A percentile compares a stretch with the other conserved stretches of the same genome.
Evolutionary conservation across 2,113 vertebrate genomes (phyloP).

Genomic region (Stomatorhinus ivindoensis): DNA sequence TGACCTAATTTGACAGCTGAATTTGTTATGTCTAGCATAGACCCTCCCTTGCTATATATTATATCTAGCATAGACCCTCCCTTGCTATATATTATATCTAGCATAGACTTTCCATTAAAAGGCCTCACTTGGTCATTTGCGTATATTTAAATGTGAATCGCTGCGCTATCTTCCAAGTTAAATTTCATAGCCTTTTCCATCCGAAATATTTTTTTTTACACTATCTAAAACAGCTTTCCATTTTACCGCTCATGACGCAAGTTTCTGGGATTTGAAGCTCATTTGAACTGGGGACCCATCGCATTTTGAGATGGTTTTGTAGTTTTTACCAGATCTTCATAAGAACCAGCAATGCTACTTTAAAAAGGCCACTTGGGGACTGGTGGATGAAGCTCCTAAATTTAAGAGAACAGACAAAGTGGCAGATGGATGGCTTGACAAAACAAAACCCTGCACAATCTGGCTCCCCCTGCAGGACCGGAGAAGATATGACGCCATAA

Average conservation of each 20-base stretch:
- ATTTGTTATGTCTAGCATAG: not conserved
- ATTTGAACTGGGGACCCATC: not conserved
- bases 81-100: no score
- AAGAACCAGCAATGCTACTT: not conserved
- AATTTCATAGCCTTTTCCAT: not conserved
- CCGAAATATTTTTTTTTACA: not conserved
- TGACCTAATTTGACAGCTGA: not conserved
- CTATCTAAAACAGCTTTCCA: not conserved
- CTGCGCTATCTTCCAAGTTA: not conserved
- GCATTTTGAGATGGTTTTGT: not conserved
- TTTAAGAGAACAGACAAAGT: not conserved
- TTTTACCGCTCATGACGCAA: not conserved
- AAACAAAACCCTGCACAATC: not conserved
- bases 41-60: no score
- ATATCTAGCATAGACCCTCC: not conserved
- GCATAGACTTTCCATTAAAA: not conserved
- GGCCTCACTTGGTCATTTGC: not conserved
- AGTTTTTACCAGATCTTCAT: not conserved
- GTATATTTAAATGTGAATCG: not conserved
- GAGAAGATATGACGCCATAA: not conserved
- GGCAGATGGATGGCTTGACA: not conserved
- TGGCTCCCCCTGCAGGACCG: not conserved
- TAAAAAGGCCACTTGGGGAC: not conserved
- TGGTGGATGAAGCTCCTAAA: not conserved
- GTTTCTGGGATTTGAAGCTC: not conserved